Evolutionary conservation across 2,797 vertebrate genomes (phyloP).

Genomic region (Columba guinea): DNA sequence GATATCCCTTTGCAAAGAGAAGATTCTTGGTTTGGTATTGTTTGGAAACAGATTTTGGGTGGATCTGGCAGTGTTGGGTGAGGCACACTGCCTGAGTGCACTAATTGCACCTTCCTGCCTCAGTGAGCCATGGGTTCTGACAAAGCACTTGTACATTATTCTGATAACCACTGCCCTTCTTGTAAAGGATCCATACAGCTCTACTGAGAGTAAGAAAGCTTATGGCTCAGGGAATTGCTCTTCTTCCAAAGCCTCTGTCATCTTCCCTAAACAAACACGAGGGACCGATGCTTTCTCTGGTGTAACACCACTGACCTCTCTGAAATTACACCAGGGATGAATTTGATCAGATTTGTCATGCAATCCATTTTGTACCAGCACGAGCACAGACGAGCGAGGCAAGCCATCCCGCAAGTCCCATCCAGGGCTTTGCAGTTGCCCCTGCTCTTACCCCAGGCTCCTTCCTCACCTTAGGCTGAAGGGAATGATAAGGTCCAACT

Average conservation of each 20-base stretch:
- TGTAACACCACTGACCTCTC: conserved; percentile 51
- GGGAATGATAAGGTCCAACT: conserved; percentile 76
- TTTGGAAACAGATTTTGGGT: conserved; percentile 56
- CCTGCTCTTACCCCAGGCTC: conserved; percentile 60
- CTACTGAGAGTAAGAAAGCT: conserved; percentile 46
- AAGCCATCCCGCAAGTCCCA: conserved; percentile 34
- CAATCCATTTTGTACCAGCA: conserved; percentile 57
- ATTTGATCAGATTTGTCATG: conserved; percentile 62
- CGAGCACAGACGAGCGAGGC: not conserved
- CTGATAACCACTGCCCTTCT: conserved; percentile 24
- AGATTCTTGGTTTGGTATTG: not conserved
- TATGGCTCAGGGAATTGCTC: conserved; percentile 12
- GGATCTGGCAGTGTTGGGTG: conserved; percentile 28
- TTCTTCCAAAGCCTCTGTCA: not conserved
- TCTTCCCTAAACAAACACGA: conserved; percentile 47
- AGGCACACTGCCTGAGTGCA: not conserved
- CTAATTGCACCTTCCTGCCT: conserved; percentile 50
- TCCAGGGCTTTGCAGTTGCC: conserved; percentile 59
- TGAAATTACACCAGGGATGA: conserved; percentile 50
- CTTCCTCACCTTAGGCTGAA: conserved; percentile 75
- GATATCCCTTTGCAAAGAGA: conserved; percentile 7
- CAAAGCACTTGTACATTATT: conserved; percentile 21
- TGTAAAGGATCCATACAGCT: not conserved
- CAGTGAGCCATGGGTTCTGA: conserved; percentile 34
- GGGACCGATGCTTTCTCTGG: conserved; percentile 15